Evolutionary conservation across 2,113 vertebrate species (phyloP), one percentile per base, ranked within the genome.

Genomic region (Nestor notabilis): DNA sequence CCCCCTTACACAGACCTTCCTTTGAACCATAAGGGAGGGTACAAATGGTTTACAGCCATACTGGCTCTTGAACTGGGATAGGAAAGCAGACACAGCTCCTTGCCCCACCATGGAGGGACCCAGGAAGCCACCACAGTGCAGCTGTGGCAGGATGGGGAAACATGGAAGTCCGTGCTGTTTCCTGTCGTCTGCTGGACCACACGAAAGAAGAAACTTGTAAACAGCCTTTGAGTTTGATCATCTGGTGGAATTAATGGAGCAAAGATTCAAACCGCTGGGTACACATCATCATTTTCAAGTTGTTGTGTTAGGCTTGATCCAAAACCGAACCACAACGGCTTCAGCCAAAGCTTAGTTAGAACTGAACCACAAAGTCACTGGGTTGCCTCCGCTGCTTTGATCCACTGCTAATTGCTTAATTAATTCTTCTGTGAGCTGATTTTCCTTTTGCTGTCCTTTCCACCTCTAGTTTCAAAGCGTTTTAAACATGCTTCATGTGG

Each of bases 71-170:
- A 9, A 7, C 3, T 27, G 24, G 44, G 9, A 16, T 14, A 28
- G 23, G 14, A 52, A 81, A 76, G 39, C 24, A 69, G 49, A 31
- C 41, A 35, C 11, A 53, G 29, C 24, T 66, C 31, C 56, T 47
- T 33, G 9, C 8, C 24, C 31, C 1, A 0, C 29, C 4, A 0
- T 8, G 2, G 35, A 76, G 31, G 14, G 25, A 72, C 23, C 12
- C 2, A 0, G 60, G 61, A 86, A 80, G 39, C 35, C 9, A 2
- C 39, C 0, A 0, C 0, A 0, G 31, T 28, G 21, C 43, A 72
- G 39, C 28, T 28, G n/a, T 18, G 58, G 21, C 61, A 71, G 56
- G 80, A 64, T 20, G 7, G 5, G 41, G 47, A 64, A 93, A 56
- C 33, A 93, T n/a, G n/a, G 7, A 35, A 17, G 0, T 21, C 44